These are phyloP conservation scores for Steinernema feltiae DNA, from an alignment of 1,140 invertebrate genomes.

Conservation along the genomic window DNA sequence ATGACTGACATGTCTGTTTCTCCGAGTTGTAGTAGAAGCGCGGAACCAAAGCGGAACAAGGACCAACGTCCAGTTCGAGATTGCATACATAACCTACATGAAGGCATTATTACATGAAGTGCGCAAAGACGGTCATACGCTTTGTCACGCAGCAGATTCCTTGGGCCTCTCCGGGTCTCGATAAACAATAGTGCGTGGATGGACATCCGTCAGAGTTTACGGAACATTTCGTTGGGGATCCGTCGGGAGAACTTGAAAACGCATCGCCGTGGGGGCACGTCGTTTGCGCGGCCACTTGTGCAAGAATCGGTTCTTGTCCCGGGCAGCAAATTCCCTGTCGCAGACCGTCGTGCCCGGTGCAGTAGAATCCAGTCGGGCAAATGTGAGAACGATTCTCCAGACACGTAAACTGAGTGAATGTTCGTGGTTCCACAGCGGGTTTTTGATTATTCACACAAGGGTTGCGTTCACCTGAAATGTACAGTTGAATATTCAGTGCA, in stretches of 20 bases:
- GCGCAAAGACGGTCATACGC: conserved; percentile 19
- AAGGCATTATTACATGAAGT: conserved; percentile 11
- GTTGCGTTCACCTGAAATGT: conserved; percentile 28
- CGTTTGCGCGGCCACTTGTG: conserved; percentile 15
- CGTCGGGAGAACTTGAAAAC: conserved; percentile 35
- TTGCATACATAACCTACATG: conserved; percentile 46
- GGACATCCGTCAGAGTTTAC: conserved; percentile 36
- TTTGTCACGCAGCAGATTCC: conserved; percentile 49
- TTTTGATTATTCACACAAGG: conserved; percentile 37
- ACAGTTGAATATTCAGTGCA: not conserved
- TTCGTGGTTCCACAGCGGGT: conserved; percentile 33
- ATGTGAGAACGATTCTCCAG: conserved; percentile 25
- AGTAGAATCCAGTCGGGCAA: conserved; percentile 38
- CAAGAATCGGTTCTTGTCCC: conserved; percentile 26
- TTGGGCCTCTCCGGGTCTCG: conserved; percentile 27
- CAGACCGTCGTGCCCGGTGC: conserved; percentile 36
- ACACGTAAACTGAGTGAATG: conserved; percentile 39
- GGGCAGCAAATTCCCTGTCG: conserved; percentile 43
- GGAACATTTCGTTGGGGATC: conserved; percentile 32
- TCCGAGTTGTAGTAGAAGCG: conserved; percentile 39
- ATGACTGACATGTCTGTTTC: conserved; percentile 32
- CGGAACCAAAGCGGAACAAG: conserved; percentile 31
- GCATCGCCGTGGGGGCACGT: conserved; percentile 39
- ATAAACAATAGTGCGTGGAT: conserved; percentile 42
- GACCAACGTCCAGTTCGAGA: conserved; percentile 35